Base-by-base conservation (phyloP, 2,113 vertebrate species). In the Trochalopteron elliotii region DNA sequence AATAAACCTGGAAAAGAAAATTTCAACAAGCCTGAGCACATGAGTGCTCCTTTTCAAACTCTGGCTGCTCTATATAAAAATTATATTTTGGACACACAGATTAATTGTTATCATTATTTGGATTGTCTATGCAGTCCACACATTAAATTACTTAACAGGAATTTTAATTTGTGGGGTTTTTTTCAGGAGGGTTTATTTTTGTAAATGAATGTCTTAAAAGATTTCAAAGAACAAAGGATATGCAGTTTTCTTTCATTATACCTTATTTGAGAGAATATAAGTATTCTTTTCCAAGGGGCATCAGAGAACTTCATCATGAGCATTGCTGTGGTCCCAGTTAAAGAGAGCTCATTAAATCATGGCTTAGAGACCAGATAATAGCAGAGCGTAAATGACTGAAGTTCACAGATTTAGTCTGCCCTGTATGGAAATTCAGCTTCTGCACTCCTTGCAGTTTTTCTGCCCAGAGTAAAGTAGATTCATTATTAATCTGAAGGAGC, bases 261-360 rank as follows among this genome's bases (percentile, higher is more conserved):
- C 47, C 33, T 83, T 94, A 60, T 18, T 39, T 0, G 0, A 89
- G 33, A 86, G 30, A 94, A 67, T 59, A 49, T 1, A 52, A 74
- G 7, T n/a, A 9, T 70, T 86, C 33, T 86, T 83, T 92, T 94
- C 63, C 50, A 89, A 74, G 33, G 56, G 53, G 50, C 88, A 83
- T 72, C 59, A 70, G 59, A 92, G 85, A 85, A 72, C 59, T 88
- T 80, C 28, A 61, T 42, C 23, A 10, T 30, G 47, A 93, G 3
- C 8, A 67, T 50, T 86, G n/a, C 23, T 89, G 50, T 80, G 33
- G 80, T 76, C 55, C 65, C 67, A 80, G n/a, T 76, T 88, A 83
- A 83, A 82, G 70, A 83, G 15, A 74, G 25, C 79, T 94, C 90
- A 78, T 94, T 84, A 93, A 92, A 81, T 83, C 42, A 77, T 59